These are phyloP conservation scores for Manduca sexta DNA, from an alignment of 1,140 invertebrate genomes.

Conservation along the genomic window DNA sequence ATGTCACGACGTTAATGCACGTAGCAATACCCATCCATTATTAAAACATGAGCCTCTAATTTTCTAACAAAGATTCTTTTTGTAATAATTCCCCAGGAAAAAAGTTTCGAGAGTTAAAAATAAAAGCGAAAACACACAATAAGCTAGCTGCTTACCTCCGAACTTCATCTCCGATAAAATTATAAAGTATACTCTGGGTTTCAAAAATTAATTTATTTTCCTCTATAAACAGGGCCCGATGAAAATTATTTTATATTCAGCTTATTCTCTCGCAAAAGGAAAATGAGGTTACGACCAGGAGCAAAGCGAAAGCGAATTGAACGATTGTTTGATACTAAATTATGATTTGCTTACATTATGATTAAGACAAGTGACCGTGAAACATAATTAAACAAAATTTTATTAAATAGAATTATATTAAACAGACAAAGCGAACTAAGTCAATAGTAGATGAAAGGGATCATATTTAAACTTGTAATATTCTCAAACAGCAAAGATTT, in stretches of 20 bases:
- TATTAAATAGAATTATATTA: too few species aligned
- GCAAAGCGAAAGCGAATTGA: background rate
- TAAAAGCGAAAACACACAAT: constrained; percentile 14
- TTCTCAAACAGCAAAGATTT: too few species aligned
- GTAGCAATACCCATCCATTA: too few species aligned
- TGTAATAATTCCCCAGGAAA: constrained; percentile 17
- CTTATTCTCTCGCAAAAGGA: constrained; percentile 10
- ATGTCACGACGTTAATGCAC: constrained; percentile 27
- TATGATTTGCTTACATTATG: too few species aligned
- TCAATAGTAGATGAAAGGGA: too few species aligned
- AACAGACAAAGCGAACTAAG: too few species aligned
- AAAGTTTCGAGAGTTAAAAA: constrained; percentile 23
- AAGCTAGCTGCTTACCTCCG: background rate
- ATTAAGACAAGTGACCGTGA: too few species aligned
- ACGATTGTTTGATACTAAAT: background rate
- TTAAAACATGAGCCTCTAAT: background rate
- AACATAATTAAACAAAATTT: too few species aligned
- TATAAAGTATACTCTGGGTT: constrained; percentile 17
- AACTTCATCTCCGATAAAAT: constrained; percentile 12
- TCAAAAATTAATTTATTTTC: constrained; percentile 25
- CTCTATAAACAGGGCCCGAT: constrained; percentile 14
- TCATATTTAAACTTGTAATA: too few species aligned
- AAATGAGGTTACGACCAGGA: constrained; percentile 1
- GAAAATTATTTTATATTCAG: constrained; percentile 23
- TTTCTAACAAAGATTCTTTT: constrained; percentile 17